Evolutionary conservation across 2,797 vertebrate species (phyloP).

Genomic region (Tamandua tetradactyla): DNA sequence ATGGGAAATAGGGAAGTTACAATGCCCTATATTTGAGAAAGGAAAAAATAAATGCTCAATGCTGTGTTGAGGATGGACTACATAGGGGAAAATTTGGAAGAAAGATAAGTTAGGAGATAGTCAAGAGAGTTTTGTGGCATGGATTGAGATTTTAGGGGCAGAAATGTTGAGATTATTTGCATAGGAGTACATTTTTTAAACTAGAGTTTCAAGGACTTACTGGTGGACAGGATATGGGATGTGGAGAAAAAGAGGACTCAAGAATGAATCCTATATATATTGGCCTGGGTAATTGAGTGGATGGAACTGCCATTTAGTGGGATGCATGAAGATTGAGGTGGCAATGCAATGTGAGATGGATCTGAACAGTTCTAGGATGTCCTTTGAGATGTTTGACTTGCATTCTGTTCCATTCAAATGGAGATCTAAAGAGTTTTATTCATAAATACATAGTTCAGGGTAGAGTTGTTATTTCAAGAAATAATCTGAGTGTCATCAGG

Average conservation of each 20-base stretch:
- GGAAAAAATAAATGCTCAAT: neutral
- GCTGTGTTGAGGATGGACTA: neutral
- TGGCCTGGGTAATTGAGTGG: neutral
- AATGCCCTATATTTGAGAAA: neutral
- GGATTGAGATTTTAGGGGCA: neutral
- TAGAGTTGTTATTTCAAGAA: neutral
- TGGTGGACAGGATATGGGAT: neutral
- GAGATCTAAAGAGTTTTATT: neutral
- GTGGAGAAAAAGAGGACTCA: neutral
- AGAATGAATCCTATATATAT: rapidly evolving
- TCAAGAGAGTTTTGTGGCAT: neutral
- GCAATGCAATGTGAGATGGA: neutral
- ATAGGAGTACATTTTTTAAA: neutral
- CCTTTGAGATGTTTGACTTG: neutral
- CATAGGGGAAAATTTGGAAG: neutral
- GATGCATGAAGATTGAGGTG: neutral
- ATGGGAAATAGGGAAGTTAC: neutral
- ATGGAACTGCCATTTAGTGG: neutral
- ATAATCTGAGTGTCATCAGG: neutral
- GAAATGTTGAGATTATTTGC: neutral
- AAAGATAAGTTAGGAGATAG: neutral
- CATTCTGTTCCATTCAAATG: neutral
- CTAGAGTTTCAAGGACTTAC: neutral
- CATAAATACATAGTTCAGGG: neutral
- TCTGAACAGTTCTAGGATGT: neutral